A percentile compares a stretch with the other conserved stretches of the same genome.
phyloP scores from a whole-genome alignment of 2,888 invertebrate genomes.

The Drosophila birchii region DNA sequence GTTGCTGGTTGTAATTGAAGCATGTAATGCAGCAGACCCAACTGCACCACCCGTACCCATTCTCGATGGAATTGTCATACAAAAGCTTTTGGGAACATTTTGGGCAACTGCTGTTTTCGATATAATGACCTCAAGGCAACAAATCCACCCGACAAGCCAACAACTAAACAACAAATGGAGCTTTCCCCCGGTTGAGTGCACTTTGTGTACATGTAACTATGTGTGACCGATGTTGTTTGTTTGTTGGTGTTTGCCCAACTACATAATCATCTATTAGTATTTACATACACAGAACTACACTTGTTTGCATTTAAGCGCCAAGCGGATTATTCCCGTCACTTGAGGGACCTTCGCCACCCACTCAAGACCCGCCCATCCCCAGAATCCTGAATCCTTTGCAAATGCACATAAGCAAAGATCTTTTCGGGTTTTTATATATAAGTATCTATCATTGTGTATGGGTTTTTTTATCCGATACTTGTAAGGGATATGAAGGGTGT shows the following conservation, averaged over 20 bases:
- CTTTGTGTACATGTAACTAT: constrained; percentile 75
- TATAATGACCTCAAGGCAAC: constrained; percentile 80
- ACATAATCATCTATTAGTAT: constrained; percentile 79
- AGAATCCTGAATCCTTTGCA: neutral
- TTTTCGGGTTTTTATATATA: constrained; percentile 12
- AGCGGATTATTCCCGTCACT: constrained; percentile 68
- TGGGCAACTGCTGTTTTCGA: constrained; percentile 80
- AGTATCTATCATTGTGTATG: neutral
- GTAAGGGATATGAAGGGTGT: neutral
- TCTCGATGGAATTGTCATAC: constrained; percentile 69
- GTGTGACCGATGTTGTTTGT: constrained; percentile 68
- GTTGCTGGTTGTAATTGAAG: constrained; percentile 70
- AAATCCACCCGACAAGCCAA: constrained; percentile 70
- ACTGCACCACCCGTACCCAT: constrained; percentile 14
- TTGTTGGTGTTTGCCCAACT: constrained; percentile 75
- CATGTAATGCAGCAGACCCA: constrained; percentile 69
- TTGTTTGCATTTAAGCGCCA: constrained; percentile 79
- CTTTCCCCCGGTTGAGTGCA: constrained; percentile 73
- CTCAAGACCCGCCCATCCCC: neutral
- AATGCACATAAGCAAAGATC: constrained; percentile 25
- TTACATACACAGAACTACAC: constrained; percentile 80
- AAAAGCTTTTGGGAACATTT: constrained; percentile 79
- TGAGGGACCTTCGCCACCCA: constrained; percentile 22
- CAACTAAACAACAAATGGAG: constrained; percentile 64
- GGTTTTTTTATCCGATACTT: neutral